Evolutionary conservation across 1,140 invertebrate genomes (phyloP).

Genomic region (Dufourea novaeangliae): DNA sequence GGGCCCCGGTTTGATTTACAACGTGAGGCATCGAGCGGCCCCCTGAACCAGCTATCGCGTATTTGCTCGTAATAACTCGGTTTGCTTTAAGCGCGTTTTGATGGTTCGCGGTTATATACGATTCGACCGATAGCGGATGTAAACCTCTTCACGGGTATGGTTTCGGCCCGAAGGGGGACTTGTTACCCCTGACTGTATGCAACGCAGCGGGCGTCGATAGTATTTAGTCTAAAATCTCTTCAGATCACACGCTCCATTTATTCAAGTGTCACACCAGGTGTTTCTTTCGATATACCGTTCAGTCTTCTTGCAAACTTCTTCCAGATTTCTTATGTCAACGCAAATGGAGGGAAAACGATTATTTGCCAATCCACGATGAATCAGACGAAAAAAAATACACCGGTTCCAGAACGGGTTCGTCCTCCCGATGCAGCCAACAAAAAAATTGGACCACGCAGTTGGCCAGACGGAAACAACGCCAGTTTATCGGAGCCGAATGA

Average conservation of each 20-base stretch:
- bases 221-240: too few species aligned
- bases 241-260: too few species aligned
- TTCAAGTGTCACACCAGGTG: too few species aligned
- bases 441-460: too few species aligned
- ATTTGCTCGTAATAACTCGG: constrained; percentile 44
- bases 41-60: constrained; percentile 37
- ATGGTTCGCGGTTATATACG: constrained; percentile 42
- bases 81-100: constrained; percentile 33
- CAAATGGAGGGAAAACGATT: too few species aligned
- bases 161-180: neutral
- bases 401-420: too few species aligned
- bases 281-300: too few species aligned
- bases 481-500: neutral
- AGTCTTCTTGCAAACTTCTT: too few species aligned
- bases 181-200: constrained; percentile 32
- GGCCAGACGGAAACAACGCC: neutral
- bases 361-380: too few species aligned
- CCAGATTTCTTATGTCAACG: too few species aligned
- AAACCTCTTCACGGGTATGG: neutral
- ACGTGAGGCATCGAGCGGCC: constrained; percentile 26
- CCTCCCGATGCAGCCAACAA: too few species aligned
- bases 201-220: constrained; percentile 28
- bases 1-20: constrained; percentile 34
- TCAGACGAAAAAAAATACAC: too few species aligned
- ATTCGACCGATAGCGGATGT: constrained; percentile 25